Percentiles rank a stretch among this genome's conserved stretches.
These are phyloP conservation scores for Rhinopomastus cyanomelas DNA, from an alignment of 2,113 vertebrate species.

Conservation along the genomic window DNA sequence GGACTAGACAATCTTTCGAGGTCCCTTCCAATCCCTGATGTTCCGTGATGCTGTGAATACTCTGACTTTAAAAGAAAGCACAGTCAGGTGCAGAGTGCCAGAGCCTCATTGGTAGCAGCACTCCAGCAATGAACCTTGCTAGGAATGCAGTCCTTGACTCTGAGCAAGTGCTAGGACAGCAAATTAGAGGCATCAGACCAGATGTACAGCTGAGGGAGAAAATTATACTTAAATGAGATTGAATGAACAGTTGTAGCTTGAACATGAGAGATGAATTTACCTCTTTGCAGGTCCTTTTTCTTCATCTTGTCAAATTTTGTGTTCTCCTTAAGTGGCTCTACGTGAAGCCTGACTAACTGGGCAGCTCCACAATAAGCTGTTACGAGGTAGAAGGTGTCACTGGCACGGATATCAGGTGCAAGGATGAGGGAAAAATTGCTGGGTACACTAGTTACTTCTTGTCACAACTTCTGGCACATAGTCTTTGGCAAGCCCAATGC, in stretches of 20 bases:
- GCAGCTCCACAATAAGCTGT: not conserved
- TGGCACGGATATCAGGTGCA: accelerated
- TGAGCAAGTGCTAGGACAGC: not conserved
- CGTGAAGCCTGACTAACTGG: not conserved
- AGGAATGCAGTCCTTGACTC: not conserved
- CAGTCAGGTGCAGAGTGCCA: not conserved
- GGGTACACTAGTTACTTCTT: not conserved
- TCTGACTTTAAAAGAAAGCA: not conserved
- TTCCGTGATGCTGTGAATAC: no score
- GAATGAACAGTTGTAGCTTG: not conserved
- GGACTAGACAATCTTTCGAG: no score
- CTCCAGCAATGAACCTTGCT: accelerated
- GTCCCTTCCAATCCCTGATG: no score
- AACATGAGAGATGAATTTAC: not conserved
- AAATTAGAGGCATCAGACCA: not conserved
- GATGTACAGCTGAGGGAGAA: not conserved
- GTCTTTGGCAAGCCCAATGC: not conserved
- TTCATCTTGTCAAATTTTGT: not conserved
- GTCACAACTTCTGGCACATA: accelerated
- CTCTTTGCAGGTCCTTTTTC: not conserved
- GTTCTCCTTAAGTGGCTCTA: not conserved
- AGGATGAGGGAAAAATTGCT: not conserved
- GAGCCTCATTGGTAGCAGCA: accelerated
- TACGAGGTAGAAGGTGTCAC: not conserved
- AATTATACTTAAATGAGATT: not conserved